Percentiles rank a stretch among this genome's conserved stretches.
Conservation (phyloP, 2,113 vertebrate species). For the Leptocoma aspasia region DNA sequence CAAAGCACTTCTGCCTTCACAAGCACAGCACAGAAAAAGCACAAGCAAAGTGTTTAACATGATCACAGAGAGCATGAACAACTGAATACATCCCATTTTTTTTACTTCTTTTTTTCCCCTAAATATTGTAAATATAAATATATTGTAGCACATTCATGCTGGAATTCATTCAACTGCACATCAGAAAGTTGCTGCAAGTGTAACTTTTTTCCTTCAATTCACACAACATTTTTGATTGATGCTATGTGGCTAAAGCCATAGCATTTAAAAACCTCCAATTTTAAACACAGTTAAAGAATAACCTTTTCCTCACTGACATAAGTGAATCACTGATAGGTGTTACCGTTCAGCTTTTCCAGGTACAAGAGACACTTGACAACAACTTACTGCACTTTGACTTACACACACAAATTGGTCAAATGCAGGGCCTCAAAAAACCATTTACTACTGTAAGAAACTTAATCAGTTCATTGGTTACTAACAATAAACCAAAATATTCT, state of each 20-base stretch:
- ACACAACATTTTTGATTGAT: not conserved
- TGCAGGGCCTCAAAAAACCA: not conserved
- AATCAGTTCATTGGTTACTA: not conserved
- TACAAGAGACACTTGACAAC: conserved; percentile 13
- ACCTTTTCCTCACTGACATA: not conserved
- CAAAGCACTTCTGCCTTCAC: not conserved
- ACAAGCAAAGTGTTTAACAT: not conserved
- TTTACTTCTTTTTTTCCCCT: not conserved
- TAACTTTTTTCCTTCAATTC: not conserved
- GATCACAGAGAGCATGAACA: not conserved
- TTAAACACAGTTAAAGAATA: not conserved
- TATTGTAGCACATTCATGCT: not conserved
- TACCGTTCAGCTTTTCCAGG: conserved; percentile 3
- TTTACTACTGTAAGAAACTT: not conserved
- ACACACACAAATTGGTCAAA: not conserved
- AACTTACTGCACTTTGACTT: not conserved
- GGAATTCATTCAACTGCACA: not conserved
- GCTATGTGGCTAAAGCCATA: not conserved
- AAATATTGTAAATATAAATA: not conserved
- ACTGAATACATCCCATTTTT: not conserved
- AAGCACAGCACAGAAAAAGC: not conserved
- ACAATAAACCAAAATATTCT: not conserved
- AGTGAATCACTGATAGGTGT: not conserved
- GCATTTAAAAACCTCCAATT: not conserved
- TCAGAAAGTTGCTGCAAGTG: not conserved